Conservation (phyloP, 2,113 vertebrate genomes). For the Stegostoma tigrinum region DNA sequence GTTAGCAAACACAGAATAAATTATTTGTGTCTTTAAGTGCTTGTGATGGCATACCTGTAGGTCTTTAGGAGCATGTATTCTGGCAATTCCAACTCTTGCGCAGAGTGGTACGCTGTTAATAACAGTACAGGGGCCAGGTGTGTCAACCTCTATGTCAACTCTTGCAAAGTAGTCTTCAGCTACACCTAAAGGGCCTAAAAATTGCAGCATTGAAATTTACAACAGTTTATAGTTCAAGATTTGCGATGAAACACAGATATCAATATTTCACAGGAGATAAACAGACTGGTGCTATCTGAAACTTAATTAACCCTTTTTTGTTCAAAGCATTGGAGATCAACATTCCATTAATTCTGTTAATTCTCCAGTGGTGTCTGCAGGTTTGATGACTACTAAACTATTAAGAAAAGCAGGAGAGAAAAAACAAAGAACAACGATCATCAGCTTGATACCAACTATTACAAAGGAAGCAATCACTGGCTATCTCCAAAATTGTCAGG, state of each 20-base stretch:
- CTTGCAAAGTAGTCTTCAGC: slow-evolving; percentile 77
- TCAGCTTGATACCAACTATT: too few species aligned
- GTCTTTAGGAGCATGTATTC: slow-evolving; percentile 80
- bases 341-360: neutral
- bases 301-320: neutral
- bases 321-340: too few species aligned
- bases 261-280: neutral
- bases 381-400: too few species aligned
- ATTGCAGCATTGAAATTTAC: neutral
- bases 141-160: slow-evolving; percentile 85
- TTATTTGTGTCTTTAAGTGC: neutral
- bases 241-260: neutral
- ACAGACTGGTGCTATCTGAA: neutral
- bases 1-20: neutral
- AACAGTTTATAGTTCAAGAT: neutral
- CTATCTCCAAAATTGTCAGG: too few species aligned
- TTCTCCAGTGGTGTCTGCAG: too few species aligned
- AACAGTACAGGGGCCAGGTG: slow-evolving; percentile 71
- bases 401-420: too few species aligned
- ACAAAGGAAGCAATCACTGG: too few species aligned
- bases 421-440: too few species aligned
- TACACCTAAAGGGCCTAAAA: slow-evolving; percentile 63
- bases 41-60: slow-evolving; percentile 68
- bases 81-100: slow-evolving; percentile 76
- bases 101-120: slow-evolving; percentile 72